Base-by-base conservation (phyloP, 2,113 vertebrate species). In the Bujurquina vittata region DNA sequence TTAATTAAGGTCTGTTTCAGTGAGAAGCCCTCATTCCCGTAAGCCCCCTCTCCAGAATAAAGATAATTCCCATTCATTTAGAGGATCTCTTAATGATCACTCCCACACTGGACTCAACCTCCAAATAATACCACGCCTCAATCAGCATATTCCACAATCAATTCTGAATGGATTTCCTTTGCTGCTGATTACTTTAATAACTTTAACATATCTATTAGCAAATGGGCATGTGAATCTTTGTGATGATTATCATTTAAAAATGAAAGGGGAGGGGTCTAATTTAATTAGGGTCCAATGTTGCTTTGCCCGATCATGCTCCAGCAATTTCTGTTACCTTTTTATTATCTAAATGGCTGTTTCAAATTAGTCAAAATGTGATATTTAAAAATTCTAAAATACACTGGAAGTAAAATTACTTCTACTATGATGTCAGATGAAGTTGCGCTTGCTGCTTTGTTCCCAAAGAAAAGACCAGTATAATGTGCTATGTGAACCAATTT, bases 131-230 rank as follows among this genome's bases (percentile, higher is more conserved):
- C 91, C 86, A 69, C 61, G 85, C 93, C 85, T 89, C 84, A 91
- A 94, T 92, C 92, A 93, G 91, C 91, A 93, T 91, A 93, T 92
- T 94, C 91, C 82, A 85, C 88, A 93, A 94, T 95, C 94, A 94
- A 94, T 94, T 91, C 88, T 79, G 69, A 82, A 93, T 92, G 84
- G 88, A 94, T 94, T 94, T 92, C 87, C 85, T 89, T 83, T 89
- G 86, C 88, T 60, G 85, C 91, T 92, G 91, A 94, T 94, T 90
- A 88, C 88, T 93, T 93, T 93, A 94, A 94, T 93, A 95, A 94
- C 84, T 89, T 88, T 78, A 87, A 92, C 91, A 89, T 93, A 89
- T 92, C 90, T 93, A 94, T 93, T 93, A 93, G 87, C 87, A 84
- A 83, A 93, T 91, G 90, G 77, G 80, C 67, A 86, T 90, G 88